Percentiles rank a stretch among this genome's conserved stretches.
Evolutionary conservation across 2,888 invertebrate species (phyloP).

Genomic region (Podabrus alpinus): DNA sequence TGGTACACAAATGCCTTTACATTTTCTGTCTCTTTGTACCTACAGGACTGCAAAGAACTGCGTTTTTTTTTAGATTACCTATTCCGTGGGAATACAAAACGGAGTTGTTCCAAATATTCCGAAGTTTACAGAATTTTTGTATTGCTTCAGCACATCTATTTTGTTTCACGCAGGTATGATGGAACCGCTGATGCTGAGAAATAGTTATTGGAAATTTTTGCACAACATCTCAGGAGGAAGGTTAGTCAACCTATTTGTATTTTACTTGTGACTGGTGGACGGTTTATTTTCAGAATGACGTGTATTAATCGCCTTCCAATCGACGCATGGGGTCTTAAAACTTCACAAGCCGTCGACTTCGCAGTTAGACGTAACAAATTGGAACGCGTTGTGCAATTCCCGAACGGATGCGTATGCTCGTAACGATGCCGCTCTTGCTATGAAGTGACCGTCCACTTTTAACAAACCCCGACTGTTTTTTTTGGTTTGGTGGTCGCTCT

Average conservation of each 20-base stretch:
- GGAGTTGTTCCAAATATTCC: slow-evolving; percentile 70
- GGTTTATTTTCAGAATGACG: background rate
- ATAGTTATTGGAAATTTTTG: slow-evolving; percentile 84
- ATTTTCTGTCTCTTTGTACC: too few relatives aligned
- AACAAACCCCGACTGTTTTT: background rate
- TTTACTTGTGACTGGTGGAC: too few relatives aligned
- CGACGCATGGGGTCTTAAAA: slow-evolving; percentile 11
- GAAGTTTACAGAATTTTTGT: slow-evolving; percentile 71
- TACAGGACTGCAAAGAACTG: background rate
- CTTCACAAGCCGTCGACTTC: slow-evolving; percentile 7
- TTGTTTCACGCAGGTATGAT: slow-evolving; percentile 78
- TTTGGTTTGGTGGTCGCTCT: background rate
- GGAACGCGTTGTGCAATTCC: background rate
- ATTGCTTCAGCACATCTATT: slow-evolving; percentile 76
- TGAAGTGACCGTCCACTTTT: background rate
- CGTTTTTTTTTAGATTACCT: slow-evolving; percentile 65
- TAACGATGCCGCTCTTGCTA: background rate
- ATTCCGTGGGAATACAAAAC: slow-evolving; percentile 69
- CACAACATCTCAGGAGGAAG: slow-evolving; percentile 73
- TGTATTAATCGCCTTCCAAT: slow-evolving; percentile 2
- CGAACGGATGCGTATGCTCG: background rate
- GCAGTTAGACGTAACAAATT: background rate
- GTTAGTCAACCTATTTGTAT: slow-evolving; percentile 46
- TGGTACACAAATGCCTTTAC: too few relatives aligned
- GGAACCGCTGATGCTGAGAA: slow-evolving; percentile 77